Conservation (phyloP, 1,140 invertebrate genomes). For the Heliconius nattereri region DNA sequence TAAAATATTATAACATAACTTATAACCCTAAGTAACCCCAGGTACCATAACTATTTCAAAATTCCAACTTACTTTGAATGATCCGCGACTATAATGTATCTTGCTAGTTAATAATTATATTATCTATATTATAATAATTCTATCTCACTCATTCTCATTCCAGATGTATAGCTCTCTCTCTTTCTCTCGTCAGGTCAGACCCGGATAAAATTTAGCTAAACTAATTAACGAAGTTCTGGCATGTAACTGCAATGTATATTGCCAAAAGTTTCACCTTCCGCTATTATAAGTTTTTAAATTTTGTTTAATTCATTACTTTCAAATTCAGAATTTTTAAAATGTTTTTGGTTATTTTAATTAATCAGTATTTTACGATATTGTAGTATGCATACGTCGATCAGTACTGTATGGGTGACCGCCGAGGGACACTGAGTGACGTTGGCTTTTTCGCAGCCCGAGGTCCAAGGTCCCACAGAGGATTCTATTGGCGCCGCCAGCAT, state of each 20-base stretch:
- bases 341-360: too few relatives aligned
- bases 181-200: not conserved
- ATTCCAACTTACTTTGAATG: not conserved
- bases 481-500: too few relatives aligned
- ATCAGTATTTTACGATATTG: too few relatives aligned
- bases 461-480: too few relatives aligned
- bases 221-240: not conserved
- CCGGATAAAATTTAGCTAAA: not conserved
- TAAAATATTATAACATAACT: too few relatives aligned
- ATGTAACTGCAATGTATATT: constrained; percentile 9
- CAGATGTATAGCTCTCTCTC: not conserved
- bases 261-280: not conserved
- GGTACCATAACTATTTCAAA: too few relatives aligned
- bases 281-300: not conserved
- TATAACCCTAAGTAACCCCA: too few relatives aligned
- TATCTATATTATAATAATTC: not conserved
- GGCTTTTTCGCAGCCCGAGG: too few relatives aligned
- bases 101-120: not conserved
- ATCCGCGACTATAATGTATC: not conserved
- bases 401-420: too few relatives aligned
- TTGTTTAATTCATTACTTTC: not conserved
- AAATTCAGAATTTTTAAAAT: not conserved
- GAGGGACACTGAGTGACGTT: too few relatives aligned
- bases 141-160: not conserved
- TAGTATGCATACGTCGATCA: too few relatives aligned